A percentile compares a stretch with the other conserved stretches of the same genome.
Conservation (phyloP, 2,113 vertebrate genomes). For the Mobula birostris region DNA sequence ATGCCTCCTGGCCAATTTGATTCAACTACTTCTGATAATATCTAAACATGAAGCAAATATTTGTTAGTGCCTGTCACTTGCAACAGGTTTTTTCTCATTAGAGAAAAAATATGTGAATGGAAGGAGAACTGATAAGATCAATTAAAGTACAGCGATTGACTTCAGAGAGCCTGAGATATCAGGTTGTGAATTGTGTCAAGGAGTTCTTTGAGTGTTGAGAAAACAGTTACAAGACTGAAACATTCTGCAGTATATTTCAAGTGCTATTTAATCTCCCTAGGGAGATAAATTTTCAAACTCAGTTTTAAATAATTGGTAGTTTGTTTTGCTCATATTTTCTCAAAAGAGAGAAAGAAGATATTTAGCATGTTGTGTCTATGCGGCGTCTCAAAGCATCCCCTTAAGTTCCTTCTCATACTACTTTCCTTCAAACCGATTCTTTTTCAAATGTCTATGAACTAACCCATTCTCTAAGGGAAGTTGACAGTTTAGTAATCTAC, state of each 20-base stretch:
- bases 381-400: too few species aligned
- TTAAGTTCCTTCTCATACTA: too few species aligned
- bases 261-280: too few species aligned
- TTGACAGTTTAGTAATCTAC: too few species aligned
- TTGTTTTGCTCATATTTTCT: background rate
- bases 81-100: background rate
- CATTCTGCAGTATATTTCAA: background rate
- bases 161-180: constrained; percentile 14
- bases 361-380: too few species aligned
- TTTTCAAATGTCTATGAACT: too few species aligned
- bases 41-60: background rate
- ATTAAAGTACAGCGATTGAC: background rate
- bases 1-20: background rate
- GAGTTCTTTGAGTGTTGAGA: constrained; percentile 10
- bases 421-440: too few species aligned
- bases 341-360: too few species aligned
- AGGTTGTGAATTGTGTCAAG: constrained; percentile 15
- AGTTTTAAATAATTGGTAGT: background rate
- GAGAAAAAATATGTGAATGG: background rate
- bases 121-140: background rate
- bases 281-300: background rate
- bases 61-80: background rate
- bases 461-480: too few species aligned
- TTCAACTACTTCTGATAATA: background rate
- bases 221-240: constrained; percentile 16